These are phyloP conservation scores for Lasioglossum villosulum DNA, from an alignment of 2,888 invertebrate species.

Conservation along the genomic window DNA sequence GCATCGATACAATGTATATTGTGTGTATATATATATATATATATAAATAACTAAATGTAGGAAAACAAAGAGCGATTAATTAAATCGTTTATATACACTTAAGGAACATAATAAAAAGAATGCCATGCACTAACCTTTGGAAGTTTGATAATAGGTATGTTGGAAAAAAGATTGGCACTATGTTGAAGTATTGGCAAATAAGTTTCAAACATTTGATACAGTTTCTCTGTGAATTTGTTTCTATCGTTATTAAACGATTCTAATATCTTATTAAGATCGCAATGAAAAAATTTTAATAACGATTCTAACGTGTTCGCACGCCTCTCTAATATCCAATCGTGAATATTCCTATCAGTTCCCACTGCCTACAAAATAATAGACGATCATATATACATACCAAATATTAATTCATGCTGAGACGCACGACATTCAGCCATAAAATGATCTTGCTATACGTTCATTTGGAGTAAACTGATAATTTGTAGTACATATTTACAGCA, in stretches of 20 bases:
- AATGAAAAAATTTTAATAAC: conserved; percentile 93
- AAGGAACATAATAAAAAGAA: conserved; percentile 7
- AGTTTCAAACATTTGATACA: conserved; percentile 95
- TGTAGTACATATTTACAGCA: conserved; percentile 17
- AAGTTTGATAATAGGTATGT: conserved; percentile 92
- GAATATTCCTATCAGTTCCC: conserved; percentile 94
- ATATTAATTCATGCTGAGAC: conserved; percentile 17
- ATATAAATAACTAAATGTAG: conserved; percentile 4
- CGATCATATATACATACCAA: conserved; percentile 27
- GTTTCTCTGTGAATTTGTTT: conserved; percentile 89
- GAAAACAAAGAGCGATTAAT: neutral
- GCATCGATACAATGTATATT: neutral
- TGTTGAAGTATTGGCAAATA: conserved; percentile 94
- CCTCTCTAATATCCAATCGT: conserved; percentile 92
- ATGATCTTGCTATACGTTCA: conserved; percentile 27
- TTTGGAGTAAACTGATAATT: conserved; percentile 28
- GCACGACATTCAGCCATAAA: conserved; percentile 13
- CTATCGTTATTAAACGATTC: conserved; percentile 86
- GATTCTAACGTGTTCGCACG: conserved; percentile 91
- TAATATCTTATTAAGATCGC: conserved; percentile 91
- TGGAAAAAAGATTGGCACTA: conserved; percentile 93
- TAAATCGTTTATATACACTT: neutral
- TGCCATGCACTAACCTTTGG: conserved; percentile 88
- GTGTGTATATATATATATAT: conserved; percentile 3
- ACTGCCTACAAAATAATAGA: conserved; percentile 88